Evolutionary conservation across 2,113 vertebrate genomes (phyloP), one percentile per base, ranked within the genome.

Genomic region (Cheirogaleus medius): DNA sequence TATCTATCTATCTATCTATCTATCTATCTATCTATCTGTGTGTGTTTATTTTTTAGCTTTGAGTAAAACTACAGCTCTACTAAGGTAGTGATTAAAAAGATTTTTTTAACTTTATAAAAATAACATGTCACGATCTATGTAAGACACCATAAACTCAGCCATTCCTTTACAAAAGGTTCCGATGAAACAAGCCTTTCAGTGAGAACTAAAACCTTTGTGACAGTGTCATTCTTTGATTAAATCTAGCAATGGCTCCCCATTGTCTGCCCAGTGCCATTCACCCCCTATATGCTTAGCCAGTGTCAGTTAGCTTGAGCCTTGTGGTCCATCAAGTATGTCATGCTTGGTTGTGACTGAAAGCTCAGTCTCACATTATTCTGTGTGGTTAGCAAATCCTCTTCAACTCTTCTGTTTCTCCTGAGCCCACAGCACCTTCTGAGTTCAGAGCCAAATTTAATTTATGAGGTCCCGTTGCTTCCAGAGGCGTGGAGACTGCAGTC

Each of bases 401-500:
- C 20, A 8, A 3, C 4, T 11, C 44, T 8, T 34, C 20, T 15
- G 39, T 54, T 12, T 47, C 34, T 54, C 34, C 27, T 11, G 39
- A 60, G 23, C 2, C 15, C 2, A 2, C 13, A 21, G 7, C 29
- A 56, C 4, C 25, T 23, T 39, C 27, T 14, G 10, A 1, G 6
- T 25, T 73, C 34, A 4, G 37, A 23, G 34, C 7, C 25, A 18
- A 60, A 49, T 18, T 73, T 37, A 13, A 15, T 66, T 37, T 42
- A 32, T 29, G 20, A 56, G 32, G 10, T 9, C 18, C 32, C 34
- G 0, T 27, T 29, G 6, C 34, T 71, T 14, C 20, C 9, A 44
- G 44, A 49, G 15, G 13, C 7, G 7, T 0, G 4, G 37, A 12
- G 17, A 23, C 1, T 20, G 0, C 1, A 15, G 1, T 3, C 39